These are phyloP conservation scores for Nomada ferruginata DNA, from an alignment of 2,888 invertebrate species.

Conservation along the genomic window DNA sequence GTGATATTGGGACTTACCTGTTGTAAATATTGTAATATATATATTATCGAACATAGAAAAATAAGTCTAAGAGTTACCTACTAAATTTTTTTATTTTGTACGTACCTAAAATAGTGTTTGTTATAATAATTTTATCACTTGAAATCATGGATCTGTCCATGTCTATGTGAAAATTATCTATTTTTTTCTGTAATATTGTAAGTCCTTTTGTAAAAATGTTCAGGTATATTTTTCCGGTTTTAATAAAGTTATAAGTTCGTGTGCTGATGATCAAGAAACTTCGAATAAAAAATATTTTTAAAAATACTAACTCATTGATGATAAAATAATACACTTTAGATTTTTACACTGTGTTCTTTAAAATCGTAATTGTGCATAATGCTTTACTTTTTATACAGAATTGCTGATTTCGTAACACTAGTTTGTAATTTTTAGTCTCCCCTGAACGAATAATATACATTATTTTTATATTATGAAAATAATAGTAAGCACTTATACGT, in stretches of 20 bases:
- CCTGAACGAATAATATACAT: conserved; percentile 63
- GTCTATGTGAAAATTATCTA: conserved; percentile 57
- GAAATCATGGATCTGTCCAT: conserved; percentile 55
- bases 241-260: conserved; percentile 68
- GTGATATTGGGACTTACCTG: conserved; percentile 80
- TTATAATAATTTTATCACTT: conserved; percentile 69
- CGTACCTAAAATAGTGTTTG: conserved; percentile 69
- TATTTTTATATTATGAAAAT: conserved; percentile 65
- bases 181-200: conserved; percentile 62
- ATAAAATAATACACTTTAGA: conserved; percentile 54
- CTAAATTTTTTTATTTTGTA: conserved; percentile 72
- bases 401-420: conserved; percentile 62
- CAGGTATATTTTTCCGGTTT: conserved; percentile 69
- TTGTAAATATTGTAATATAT: conserved; percentile 82
- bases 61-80: conserved; percentile 80
- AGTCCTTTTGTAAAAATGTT: conserved; percentile 62
- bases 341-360: conserved; percentile 63
- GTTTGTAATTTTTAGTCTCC: conserved; percentile 66
- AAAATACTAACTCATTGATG: conserved; percentile 62
- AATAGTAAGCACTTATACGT: conserved; percentile 49
- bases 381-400: conserved; percentile 63
- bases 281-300: conserved; percentile 68
- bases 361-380: conserved; percentile 57
- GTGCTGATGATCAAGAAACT: conserved; percentile 63
- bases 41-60: conserved; percentile 78